phyloP scores from a whole-genome alignment of 92 coral and sea anemone species.

The Micromussa lordhowensis region DNA sequence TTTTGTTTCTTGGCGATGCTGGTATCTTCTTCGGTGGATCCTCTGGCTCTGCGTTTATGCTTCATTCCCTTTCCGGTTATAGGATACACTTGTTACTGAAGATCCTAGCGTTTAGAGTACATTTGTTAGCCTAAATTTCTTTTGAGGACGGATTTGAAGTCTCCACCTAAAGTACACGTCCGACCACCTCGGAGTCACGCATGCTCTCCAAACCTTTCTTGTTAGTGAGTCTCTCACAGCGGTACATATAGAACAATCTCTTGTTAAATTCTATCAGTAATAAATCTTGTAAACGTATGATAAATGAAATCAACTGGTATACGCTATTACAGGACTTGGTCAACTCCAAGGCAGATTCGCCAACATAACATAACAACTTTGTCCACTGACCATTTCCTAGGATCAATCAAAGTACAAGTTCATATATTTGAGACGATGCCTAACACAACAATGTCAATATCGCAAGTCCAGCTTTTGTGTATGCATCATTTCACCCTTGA shows the following conservation, averaged over 20 bases:
- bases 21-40: too few relatives aligned
- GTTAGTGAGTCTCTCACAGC: not conserved
- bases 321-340: not conserved
- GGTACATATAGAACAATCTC: not conserved
- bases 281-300: too few relatives aligned
- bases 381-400: not conserved
- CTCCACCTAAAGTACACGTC: too few relatives aligned
- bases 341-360: not conserved
- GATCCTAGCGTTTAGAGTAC: too few relatives aligned
- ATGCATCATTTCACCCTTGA: not conserved
- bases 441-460: slow-evolving; percentile 20
- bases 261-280: not conserved
- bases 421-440: not conserved
- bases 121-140: too few relatives aligned
- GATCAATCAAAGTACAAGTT: not conserved
- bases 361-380: not conserved
- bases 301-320: too few relatives aligned
- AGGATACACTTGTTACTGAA: too few relatives aligned
- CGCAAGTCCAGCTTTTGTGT: not conserved
- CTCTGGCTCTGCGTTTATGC: too few relatives aligned
- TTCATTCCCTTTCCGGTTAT: too few relatives aligned
- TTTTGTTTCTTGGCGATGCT: too few relatives aligned
- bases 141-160: too few relatives aligned
- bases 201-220: not conserved
- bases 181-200: too few relatives aligned